A percentile compares a stretch with the other conserved stretches of the same genome.
phyloP scores from a whole-genome alignment of 2,888 invertebrate genomes.

The Drosophila lacicola region DNA sequence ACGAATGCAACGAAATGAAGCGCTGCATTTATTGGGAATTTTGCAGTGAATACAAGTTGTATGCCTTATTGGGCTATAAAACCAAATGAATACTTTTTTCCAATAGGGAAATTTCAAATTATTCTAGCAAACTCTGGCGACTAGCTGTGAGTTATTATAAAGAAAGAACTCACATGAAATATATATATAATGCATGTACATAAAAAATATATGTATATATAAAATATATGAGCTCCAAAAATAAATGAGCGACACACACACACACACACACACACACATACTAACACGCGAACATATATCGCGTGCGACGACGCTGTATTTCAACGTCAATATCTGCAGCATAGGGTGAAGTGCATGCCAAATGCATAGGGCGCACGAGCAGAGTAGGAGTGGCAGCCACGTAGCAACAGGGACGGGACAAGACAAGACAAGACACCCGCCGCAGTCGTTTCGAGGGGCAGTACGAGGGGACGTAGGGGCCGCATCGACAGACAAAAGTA shows the following conservation, averaged over 20 bases:
- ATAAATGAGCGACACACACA: conserved; percentile 67
- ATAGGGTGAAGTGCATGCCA: conserved; percentile 76
- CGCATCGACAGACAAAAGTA: conserved; percentile 62
- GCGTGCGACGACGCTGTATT: conserved; percentile 78
- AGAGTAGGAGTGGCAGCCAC: conserved; percentile 71
- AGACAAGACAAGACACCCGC: conserved; percentile 38
- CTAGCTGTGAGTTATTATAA: conserved; percentile 25
- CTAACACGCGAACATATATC: conserved; percentile 48
- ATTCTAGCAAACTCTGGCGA: conserved; percentile 8
- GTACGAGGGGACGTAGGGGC: not conserved
- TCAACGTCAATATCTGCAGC: conserved; percentile 78
- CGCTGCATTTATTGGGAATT: conserved; percentile 31
- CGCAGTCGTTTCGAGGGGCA: conserved; percentile 18
- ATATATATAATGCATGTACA: conserved; percentile 17
- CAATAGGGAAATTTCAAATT: conserved; percentile 8
- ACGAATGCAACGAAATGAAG: conserved; percentile 46
- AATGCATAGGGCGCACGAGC: conserved; percentile 59
- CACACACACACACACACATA: conserved; percentile 14
- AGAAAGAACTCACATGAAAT: conserved; percentile 18
- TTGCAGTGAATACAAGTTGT: not conserved
- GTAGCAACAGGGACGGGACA: conserved; percentile 58
- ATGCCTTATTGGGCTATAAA: not conserved
- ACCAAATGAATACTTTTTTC: not conserved
- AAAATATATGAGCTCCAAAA: conserved; percentile 65
- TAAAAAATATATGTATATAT: conserved; percentile 15